Percentiles rank a stretch among this genome's conserved stretches.
Evolutionary conservation across 2,888 invertebrate genomes (phyloP).

Genomic region (Prostheceraeus crozeri): DNA sequence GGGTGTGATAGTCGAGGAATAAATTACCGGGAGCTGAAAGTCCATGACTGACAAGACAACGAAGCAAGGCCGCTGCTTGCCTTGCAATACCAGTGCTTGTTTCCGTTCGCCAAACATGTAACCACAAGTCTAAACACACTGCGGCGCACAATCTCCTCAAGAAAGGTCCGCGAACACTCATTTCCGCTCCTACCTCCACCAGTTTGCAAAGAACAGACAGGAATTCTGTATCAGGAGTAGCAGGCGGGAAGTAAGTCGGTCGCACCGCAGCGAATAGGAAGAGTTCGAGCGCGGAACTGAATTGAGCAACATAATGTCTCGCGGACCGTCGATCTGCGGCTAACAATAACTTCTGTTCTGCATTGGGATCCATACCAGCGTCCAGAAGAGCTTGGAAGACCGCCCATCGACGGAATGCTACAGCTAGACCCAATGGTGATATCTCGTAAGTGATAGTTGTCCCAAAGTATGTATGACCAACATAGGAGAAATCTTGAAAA

Average conservation of each 20-base stretch:
- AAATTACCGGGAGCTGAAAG: not conserved
- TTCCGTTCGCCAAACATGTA: not conserved
- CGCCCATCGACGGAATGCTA: not conserved
- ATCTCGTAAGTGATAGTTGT: not conserved
- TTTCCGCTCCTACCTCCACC: not conserved
- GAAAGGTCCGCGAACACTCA: constrained; percentile 1
- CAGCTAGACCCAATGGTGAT: not conserved
- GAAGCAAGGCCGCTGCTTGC: not conserved
- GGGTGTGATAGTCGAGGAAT: constrained; percentile 6
- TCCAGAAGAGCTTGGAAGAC: constrained; percentile 9
- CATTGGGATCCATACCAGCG: not conserved
- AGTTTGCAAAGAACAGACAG: not conserved
- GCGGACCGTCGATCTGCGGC: not conserved
- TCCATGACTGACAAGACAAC: not conserved
- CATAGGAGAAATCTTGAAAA: constrained; percentile 14
- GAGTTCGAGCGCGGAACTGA: not conserved
- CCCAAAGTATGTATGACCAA: constrained; percentile 2
- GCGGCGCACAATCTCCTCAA: constrained; percentile 18
- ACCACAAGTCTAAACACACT: not conserved
- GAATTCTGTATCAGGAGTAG: not conserved
- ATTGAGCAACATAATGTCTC: not conserved
- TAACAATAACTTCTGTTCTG: not conserved
- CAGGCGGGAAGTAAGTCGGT: constrained; percentile 6
- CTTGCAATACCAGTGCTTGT: constrained; percentile 7
- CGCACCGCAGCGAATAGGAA: constrained; percentile 14